Evolutionary conservation across 2,113 vertebrate genomes (phyloP).

Genomic region (Haliaeetus leucogaster): DNA sequence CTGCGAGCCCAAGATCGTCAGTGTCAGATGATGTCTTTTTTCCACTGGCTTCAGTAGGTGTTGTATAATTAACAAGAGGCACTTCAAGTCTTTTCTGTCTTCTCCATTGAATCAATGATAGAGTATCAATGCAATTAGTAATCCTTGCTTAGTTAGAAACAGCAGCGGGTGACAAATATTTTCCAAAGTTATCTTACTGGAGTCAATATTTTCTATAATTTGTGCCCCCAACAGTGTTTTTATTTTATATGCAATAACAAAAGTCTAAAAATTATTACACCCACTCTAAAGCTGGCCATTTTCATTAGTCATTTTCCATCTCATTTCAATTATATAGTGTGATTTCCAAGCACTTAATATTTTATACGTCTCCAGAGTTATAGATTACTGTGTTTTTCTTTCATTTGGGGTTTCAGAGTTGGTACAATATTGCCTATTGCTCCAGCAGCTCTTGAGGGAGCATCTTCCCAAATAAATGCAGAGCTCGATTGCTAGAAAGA

Average conservation of each 20-base stretch:
- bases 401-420: background rate
- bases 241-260: conserved; percentile 41
- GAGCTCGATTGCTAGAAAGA: background rate
- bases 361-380: background rate
- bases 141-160: background rate
- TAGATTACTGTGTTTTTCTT: background rate
- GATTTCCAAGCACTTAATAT: background rate
- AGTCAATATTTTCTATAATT: conserved; percentile 59
- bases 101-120: background rate
- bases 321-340: background rate
- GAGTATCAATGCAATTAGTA: background rate
- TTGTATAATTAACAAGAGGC: conserved; percentile 47
- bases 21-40: conserved; percentile 25
- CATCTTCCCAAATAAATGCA: background rate
- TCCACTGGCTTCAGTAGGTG: conserved; percentile 6
- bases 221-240: conserved; percentile 12
- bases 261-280: background rate
- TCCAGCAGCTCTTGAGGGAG: background rate
- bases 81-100: background rate
- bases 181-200: conserved; percentile 1
- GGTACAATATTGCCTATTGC: background rate
- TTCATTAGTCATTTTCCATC: conserved; percentile 38
- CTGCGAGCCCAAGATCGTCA: background rate
- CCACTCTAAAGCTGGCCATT: conserved; percentile 55
- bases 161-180: conserved; percentile 17